Evolutionary conservation across 2,113 vertebrate species (phyloP), one percentile per base, ranked within the genome.

Genomic region (Chloropsis hardwickii): DNA sequence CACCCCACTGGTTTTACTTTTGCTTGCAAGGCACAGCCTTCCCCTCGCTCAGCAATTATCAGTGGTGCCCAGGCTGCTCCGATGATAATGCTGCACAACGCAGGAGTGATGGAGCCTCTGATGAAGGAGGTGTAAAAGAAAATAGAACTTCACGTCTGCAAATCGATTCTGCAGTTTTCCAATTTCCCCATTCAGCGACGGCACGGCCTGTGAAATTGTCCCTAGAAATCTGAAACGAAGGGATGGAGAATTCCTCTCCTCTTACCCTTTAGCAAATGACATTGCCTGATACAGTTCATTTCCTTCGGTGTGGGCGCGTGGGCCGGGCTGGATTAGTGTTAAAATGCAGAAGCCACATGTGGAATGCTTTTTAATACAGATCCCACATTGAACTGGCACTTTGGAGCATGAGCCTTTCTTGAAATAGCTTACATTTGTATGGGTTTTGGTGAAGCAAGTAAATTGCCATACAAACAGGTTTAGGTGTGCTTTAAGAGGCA

Each of bases 111-210:
- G 97, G 98, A 79, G 86, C 54, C 86, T 53, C 84, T 97, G 97
- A 97, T 97, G 96, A 95, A 97, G 95, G 97, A 95, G 94, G 92
- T 98, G 95, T 98, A 96, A 97, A 98, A 98, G 98, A 98, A 98
- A 99, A 98, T 98, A 98, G 98, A 98, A 98, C 96, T 97, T 98
- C 98, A 98, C 98, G 97, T 98, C 98, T 97, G 97, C 96, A 98
- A 98, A 99, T 99, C 96, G 96, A 98, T 99, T 99, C 98, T 97
- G 97, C 97, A 90, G 97, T 98, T 98, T 98, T 98, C 97, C 98
- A 98, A 98, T 99, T 99, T 98, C 97, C 98, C 96, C 96, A 40
- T 97, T 98, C 97, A 93, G 97, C 96, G 53, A 57, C 79, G 96
- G 97, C 94, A 94, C 17, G 24, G 98, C 92, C 98, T 99, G 98